These are phyloP conservation scores for Nanorana parkeri DNA, from an alignment of 2,113 vertebrate genomes.

Conservation along the genomic window DNA sequence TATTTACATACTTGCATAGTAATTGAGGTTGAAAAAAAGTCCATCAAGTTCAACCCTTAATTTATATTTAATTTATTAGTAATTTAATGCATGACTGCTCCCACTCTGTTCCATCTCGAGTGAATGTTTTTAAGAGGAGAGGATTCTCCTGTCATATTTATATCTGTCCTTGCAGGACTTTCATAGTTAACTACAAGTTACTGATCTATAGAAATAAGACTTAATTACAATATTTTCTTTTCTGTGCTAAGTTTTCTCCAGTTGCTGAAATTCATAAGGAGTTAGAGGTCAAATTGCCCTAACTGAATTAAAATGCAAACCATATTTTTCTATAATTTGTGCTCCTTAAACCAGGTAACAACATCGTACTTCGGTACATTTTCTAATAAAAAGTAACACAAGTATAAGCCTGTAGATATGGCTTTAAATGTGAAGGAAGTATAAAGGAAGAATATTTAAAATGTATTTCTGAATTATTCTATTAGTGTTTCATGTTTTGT, in stretches of 20 bases:
- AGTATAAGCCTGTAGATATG: neutral
- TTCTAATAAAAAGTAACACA: neutral
- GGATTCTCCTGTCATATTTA: constrained; percentile 10
- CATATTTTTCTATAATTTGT: constrained; percentile 1
- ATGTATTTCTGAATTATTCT: neutral
- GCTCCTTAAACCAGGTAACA: neutral
- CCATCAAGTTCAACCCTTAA: constrained; percentile 17
- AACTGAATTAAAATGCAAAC: neutral
- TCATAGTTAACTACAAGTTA: neutral
- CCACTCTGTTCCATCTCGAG: constrained; percentile 5
- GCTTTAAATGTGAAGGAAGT: constrained; percentile 13
- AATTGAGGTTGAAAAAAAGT: constrained; percentile 10
- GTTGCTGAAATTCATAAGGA: neutral
- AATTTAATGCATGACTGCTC: constrained; percentile 35
- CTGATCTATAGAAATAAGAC: neutral
- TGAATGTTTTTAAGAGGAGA: constrained; percentile 13
- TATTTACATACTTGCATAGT: constrained; percentile 25
- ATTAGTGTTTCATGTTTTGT: neutral
- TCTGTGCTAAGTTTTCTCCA: neutral
- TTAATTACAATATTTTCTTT: neutral
- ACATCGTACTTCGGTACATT: constrained; percentile 8
- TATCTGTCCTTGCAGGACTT: constrained; percentile 23
- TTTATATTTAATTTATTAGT: constrained; percentile 36
- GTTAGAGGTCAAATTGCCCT: neutral
- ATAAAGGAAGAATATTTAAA: constrained; percentile 6